Conservation (phyloP, 1,140 invertebrate genomes). For the Tetramorium simillimum region DNA sequence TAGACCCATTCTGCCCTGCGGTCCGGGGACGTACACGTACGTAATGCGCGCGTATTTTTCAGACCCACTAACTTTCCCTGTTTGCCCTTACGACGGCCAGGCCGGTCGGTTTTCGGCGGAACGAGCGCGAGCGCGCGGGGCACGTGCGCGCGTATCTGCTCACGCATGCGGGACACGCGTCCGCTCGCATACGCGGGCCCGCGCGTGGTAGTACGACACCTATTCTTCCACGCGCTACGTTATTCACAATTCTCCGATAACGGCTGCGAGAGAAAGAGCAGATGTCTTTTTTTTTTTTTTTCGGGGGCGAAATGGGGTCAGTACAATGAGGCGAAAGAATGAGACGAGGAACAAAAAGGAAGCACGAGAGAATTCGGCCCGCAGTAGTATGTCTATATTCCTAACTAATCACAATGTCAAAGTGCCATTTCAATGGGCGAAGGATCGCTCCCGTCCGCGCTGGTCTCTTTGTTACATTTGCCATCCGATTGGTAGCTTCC, state of each 20-base stretch:
- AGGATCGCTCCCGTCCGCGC: neutral
- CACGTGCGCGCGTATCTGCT: conserved; percentile 19
- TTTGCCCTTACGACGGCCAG: conserved; percentile 38
- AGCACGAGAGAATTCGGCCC: neutral
- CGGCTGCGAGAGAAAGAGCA: conserved; percentile 62
- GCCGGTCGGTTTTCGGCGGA: conserved; percentile 42
- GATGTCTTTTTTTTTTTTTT: conserved; percentile 70
- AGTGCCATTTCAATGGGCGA: conserved; percentile 17
- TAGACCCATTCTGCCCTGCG: conserved; percentile 35
- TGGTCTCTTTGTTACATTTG: neutral
- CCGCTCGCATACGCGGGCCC: conserved; percentile 51
- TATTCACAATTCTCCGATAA: conserved; percentile 69
- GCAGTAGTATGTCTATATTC: conserved; percentile 16
- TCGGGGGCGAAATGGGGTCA: conserved; percentile 45
- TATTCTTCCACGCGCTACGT: conserved; percentile 50
- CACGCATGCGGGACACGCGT: conserved; percentile 69
- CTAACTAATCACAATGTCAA: conserved; percentile 52
- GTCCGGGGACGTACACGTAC: conserved; percentile 44
- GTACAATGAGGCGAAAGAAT: conserved; percentile 33
- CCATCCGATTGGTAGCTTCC: neutral
- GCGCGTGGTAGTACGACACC: neutral
- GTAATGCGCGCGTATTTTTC: conserved; percentile 58
- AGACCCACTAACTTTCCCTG: conserved; percentile 41
- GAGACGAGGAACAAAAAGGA: conserved; percentile 36
- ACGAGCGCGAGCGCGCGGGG: neutral